A percentile compares a stretch with the other conserved stretches of the same genome.
Evolutionary conservation across 2,797 vertebrate species (phyloP).

Genomic region (Paramormyrops hopkinsi): DNA sequence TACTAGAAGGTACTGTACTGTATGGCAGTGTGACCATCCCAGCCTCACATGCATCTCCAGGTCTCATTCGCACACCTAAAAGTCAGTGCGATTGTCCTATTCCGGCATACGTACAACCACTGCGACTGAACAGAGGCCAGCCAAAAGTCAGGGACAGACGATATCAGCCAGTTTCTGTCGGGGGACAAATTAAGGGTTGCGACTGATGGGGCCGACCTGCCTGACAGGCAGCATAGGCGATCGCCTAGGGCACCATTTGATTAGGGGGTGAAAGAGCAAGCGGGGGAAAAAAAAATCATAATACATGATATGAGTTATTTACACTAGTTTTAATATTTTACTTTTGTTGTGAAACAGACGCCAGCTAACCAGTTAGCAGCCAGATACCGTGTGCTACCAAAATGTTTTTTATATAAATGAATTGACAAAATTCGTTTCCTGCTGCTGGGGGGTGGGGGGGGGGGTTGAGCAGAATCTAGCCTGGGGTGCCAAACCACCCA

Average conservation of each 20-base stretch:
- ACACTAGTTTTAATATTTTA: not conserved
- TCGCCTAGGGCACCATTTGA: not conserved
- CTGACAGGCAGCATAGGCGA: not conserved
- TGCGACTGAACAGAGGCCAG: not conserved
- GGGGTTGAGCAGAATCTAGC: not conserved
- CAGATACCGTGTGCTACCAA: not conserved
- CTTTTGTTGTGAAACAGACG: not conserved
- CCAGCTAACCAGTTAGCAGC: not conserved
- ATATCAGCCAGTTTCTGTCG: not conserved
- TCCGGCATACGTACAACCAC: not conserved
- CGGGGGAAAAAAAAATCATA: not conserved
- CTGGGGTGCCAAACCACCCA: not conserved
- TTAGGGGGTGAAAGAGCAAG: not conserved
- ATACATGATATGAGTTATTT: not conserved
- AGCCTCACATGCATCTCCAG: not conserved
- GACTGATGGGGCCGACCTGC: not conserved
- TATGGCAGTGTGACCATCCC: not conserved
- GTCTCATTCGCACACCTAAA: not conserved
- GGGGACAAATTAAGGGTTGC: not conserved
- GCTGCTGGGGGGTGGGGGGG: not conserved
- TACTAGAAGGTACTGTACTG: not conserved
- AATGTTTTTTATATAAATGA: not conserved
- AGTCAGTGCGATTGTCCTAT: not conserved
- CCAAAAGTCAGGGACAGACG: not conserved
- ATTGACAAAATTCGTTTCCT: not conserved